Evolutionary conservation across 2,113 vertebrate genomes (phyloP).

Genomic region (Engystomops pustulosus): DNA sequence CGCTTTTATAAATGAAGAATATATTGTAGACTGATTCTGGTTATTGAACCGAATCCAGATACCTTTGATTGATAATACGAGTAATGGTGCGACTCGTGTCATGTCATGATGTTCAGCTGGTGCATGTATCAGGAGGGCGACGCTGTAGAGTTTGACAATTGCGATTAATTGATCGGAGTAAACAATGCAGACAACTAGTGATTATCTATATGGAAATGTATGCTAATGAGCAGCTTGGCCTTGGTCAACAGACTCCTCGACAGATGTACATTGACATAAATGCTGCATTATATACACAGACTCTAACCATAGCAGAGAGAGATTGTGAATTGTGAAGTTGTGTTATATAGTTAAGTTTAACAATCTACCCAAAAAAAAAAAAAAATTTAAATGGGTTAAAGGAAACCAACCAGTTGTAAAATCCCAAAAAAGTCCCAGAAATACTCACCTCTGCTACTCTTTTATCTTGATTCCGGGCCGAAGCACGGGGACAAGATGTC

Average conservation of each 20-base stretch:
- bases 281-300: neutral
- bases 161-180: neutral
- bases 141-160: neutral
- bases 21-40: conserved; percentile 62
- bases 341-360: too few relatives aligned
- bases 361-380: too few relatives aligned
- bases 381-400: too few relatives aligned
- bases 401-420: too few relatives aligned
- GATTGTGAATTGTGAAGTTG: too few relatives aligned
- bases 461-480: too few relatives aligned
- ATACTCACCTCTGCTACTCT: too few relatives aligned
- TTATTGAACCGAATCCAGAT: conserved; percentile 34
- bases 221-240: neutral
- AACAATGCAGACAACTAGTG: conserved; percentile 19
- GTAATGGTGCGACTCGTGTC: neutral
- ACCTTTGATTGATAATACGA: neutral
- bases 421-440: too few relatives aligned
- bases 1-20: neutral
- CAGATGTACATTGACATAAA: neutral
- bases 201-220: conserved; percentile 11
- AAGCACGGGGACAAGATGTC: too few relatives aligned
- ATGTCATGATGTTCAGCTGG: neutral
- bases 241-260: neutral
- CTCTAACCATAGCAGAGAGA: neutral
- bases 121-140: neutral